phyloP scores from a whole-genome alignment of 2,797 vertebrate genomes.

The Lepus oiostolus region DNA sequence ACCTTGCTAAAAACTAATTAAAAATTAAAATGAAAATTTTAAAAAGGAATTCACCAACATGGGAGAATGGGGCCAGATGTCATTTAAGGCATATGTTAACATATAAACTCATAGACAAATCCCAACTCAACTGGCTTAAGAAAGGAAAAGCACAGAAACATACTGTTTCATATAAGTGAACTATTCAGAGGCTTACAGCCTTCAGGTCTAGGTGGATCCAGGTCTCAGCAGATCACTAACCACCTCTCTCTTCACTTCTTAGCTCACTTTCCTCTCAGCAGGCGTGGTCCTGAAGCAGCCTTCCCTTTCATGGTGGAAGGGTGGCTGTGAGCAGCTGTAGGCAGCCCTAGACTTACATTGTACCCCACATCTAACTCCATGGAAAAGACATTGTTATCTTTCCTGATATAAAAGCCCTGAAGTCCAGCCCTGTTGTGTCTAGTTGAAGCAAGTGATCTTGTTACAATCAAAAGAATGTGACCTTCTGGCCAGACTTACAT shows the following conservation, averaged over 20 bases:
- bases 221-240: too few species aligned
- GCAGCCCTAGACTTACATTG: too few species aligned
- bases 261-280: too few species aligned
- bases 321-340: not conserved
- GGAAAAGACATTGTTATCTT: not conserved
- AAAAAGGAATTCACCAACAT: not conserved
- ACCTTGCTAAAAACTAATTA: too few species aligned
- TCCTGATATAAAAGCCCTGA: not conserved
- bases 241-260: not conserved
- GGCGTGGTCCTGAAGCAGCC: not conserved
- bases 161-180: not conserved
- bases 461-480: not conserved
- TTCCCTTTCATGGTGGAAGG: not conserved
- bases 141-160: not conserved
- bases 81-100: not conserved
- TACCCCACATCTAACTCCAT: not conserved
- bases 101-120: slow-evolving; percentile 4
- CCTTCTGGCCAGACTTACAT: not conserved
- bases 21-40: too few species aligned
- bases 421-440: not conserved
- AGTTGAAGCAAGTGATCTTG: not conserved
- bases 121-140: not conserved
- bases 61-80: not conserved
- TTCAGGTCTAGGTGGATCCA: not conserved
- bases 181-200: not conserved